Evolutionary conservation across 2,113 vertebrate genomes (phyloP), one percentile per base, ranked within the genome.

Genomic region (Xiphophorus maculatus): DNA sequence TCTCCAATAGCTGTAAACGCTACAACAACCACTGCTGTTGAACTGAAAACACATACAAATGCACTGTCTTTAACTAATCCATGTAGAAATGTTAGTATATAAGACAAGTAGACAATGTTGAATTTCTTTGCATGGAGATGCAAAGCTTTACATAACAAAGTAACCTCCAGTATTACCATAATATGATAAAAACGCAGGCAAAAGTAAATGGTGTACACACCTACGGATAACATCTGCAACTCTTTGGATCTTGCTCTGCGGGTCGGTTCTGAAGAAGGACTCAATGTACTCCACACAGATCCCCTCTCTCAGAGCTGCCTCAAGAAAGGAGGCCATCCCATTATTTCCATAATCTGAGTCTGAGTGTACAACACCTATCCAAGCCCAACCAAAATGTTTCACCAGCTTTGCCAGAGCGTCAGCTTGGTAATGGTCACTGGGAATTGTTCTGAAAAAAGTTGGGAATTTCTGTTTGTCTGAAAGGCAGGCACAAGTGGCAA

Each of bases 21-120:
- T 51, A 95, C 87, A 30, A 95, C 48, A 29, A 95, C 92, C 25
- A 67, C n/a, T 30, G 93, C 89, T 51, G 90, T 93, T 0, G 93
- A 93, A 30, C 89, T 92, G 62, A 3, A 35, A n/a, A 48, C 8
- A 82, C 9, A 54, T 27, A 7, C 1, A 17, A 51, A 6, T 51
- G 48, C 14, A 22, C 8, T 28, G 1, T 30, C 29, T 30, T 30
- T 30, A 30, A 30, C 29, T 30, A 30, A 30, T 30, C 29, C 29
- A 30, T 30, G 29, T 30, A 30, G 3, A 30, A 30, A 30, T 30
- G 29, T 30, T 30, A 30, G 29, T 30, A 30, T 30, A 30, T 30
- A 30, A 30, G 29, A 30, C 29, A 30, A 30, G 29, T 30, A 30
- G 3, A 30, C 29, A 30, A 3, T 30, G 29, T 30, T 30, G 29